A percentile compares a stretch with the other conserved stretches of the same genome.
These are phyloP conservation scores for Crocuta crocuta DNA, from an alignment of 2,113 vertebrate species.

Conservation along the genomic window DNA sequence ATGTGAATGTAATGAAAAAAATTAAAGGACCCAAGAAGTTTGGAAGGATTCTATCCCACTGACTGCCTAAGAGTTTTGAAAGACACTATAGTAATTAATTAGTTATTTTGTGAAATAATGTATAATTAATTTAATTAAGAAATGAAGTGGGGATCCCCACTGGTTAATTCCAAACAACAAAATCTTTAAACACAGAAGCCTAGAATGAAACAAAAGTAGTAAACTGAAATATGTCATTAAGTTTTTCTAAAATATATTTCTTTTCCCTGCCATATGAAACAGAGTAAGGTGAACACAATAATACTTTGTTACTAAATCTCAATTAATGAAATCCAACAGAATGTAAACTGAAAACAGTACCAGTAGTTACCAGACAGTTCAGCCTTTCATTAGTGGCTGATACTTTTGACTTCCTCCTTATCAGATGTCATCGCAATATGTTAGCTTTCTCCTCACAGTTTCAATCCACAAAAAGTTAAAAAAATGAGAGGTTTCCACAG, in stretches of 20 bases:
- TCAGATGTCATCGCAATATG: not conserved
- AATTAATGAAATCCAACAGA: not conserved
- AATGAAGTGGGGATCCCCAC: not conserved
- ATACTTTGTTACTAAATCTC: not conserved
- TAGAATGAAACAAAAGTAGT: not conserved
- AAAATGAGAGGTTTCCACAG: not conserved
- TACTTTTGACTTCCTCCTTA: not conserved
- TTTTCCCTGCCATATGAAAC: not conserved
- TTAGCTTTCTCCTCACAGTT: not conserved
- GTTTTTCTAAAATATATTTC: not conserved
- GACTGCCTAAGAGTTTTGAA: slow-evolving; percentile 4
- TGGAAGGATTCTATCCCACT: not conserved
- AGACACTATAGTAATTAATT: not conserved
- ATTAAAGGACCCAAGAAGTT: not conserved
- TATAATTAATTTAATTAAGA: not conserved
- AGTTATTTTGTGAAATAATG: not conserved
- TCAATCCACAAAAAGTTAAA: not conserved
- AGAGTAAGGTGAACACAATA: not conserved
- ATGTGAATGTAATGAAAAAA: not conserved
- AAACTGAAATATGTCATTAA: not conserved
- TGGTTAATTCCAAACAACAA: not conserved
- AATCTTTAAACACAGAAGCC: not conserved
- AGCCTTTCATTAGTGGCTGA: not conserved
- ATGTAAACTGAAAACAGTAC: not conserved
- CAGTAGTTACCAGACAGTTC: not conserved